Evolutionary conservation across 1,140 invertebrate species (phyloP), one percentile per base, ranked within the genome.

Genomic region (Oncopodura yosiiana): DNA sequence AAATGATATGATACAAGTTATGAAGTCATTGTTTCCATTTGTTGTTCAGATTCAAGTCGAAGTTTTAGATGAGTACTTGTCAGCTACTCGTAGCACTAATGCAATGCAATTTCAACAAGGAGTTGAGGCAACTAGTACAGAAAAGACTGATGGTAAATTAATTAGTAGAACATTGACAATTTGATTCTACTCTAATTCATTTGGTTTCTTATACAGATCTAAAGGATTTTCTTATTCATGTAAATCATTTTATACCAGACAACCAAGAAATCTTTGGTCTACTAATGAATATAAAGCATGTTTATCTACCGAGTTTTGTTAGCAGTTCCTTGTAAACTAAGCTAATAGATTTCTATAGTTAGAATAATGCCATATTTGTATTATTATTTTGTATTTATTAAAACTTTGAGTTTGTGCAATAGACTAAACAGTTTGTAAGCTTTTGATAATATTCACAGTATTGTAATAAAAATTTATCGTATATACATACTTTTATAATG

Each of bases 251-350:
- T 1, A 11, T 49, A 9, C n/a, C 8, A 8, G 34, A 50, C 2
- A 27, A 50, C 42, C 30, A 50, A 12, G 48, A 50, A 14, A 49
- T 56, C 19, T 19, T 26, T 1, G 21, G 30, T 2, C 9, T 56
- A 30, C 32, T 56, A 21, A 0, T 56, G n/a, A 32, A 45, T 14
- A 49, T 56, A 19, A 43, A 48, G 27, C 30, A 36, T 14, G 27
- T 45, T 36, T 51, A 56, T 24, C n/a, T 56, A 19, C 54, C 54
- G 26, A n/a, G n/a, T n/a, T n/a, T n/a, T n/a, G n/a, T n/a, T n/a
- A n/a, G n/a, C n/a, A n/a, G n/a, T n/a, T n/a, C n/a, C n/a, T n/a
- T n/a, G n/a, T n/a, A n/a, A n/a, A n/a, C n/a, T n/a, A n/a, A n/a
- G n/a, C n/a, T n/a, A n/a, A n/a, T n/a, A n/a, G n/a, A n/a, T n/a